Conservation (phyloP, 1,140 invertebrate genomes). For the Coenobita brevimanus region DNA sequence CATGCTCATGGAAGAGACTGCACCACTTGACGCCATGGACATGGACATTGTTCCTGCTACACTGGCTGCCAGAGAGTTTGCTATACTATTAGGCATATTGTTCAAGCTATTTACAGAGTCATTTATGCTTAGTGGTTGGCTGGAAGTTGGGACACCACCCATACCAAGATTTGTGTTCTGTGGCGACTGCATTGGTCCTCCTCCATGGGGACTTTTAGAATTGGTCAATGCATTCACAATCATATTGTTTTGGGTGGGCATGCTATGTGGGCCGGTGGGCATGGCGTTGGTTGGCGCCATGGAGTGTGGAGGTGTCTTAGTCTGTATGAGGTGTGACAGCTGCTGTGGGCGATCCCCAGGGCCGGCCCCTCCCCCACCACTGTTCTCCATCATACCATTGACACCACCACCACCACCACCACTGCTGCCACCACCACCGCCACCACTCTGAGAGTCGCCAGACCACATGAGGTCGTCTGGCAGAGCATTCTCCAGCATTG, state of each 20-base stretch:
- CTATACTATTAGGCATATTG: slow-evolving; percentile 61
- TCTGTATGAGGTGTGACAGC: slow-evolving; percentile 41
- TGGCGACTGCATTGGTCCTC: slow-evolving; percentile 55
- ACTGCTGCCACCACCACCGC: slow-evolving; percentile 27
- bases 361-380: slow-evolving; percentile 38
- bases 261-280: slow-evolving; percentile 41
- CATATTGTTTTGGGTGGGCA: slow-evolving; percentile 58
- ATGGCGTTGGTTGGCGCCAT: slow-evolving; percentile 52
- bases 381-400: slow-evolving; percentile 26
- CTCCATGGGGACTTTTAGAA: slow-evolving; percentile 57
- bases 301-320: slow-evolving; percentile 43
- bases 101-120: slow-evolving; percentile 58
- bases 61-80: slow-evolving; percentile 45
- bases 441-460: slow-evolving; percentile 47
- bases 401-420: slow-evolving; percentile 36
- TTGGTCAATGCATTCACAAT: slow-evolving; percentile 56
- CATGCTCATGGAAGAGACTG: slow-evolving; percentile 53
- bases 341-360: slow-evolving; percentile 50
- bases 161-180: slow-evolving; percentile 50
- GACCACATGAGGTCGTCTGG: slow-evolving; percentile 54
- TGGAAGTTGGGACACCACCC: slow-evolving; percentile 56
- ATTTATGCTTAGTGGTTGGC: slow-evolving; percentile 52
- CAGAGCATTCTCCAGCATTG: slow-evolving; percentile 55
- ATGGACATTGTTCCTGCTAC: slow-evolving; percentile 54
- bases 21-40: slow-evolving; percentile 51